These are phyloP conservation scores for Suncus etruscus DNA, from an alignment of 2,113 vertebrate genomes.

Conservation along the genomic window DNA sequence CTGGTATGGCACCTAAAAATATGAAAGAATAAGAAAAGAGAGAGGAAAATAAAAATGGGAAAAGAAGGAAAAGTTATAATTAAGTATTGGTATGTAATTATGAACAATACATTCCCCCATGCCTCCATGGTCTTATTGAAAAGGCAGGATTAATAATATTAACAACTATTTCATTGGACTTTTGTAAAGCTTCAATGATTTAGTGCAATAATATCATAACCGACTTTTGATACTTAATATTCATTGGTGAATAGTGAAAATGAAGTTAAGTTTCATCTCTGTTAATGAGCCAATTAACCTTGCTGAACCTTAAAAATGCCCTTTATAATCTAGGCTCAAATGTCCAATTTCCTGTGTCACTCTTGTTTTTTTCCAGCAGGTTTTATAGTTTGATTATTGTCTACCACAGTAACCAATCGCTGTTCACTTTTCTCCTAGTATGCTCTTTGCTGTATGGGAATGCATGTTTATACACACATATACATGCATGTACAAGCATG, in stretches of 20 bases:
- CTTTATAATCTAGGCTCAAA: no score
- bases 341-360: neutral
- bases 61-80: neutral
- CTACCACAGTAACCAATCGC: neutral
- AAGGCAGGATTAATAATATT: neutral
- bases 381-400: neutral
- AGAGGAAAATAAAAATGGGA: no score
- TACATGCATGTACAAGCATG: neutral
- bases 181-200: neutral
- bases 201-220: neutral
- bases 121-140: neutral
- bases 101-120: neutral
- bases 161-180: neutral
- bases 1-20: no score
- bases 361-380: neutral
- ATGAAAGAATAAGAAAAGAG: no score
- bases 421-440: accelerated
- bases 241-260: neutral
- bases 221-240: neutral
- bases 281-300: neutral
- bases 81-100: neutral
- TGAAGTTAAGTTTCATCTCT: neutral
- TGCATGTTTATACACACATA: accelerated
- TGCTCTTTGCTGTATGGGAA: no score
- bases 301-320: neutral